Evolutionary conservation across 2,113 vertebrate species (phyloP), one percentile per base, ranked within the genome.

Genomic region (Takifugu bimaculatus): DNA sequence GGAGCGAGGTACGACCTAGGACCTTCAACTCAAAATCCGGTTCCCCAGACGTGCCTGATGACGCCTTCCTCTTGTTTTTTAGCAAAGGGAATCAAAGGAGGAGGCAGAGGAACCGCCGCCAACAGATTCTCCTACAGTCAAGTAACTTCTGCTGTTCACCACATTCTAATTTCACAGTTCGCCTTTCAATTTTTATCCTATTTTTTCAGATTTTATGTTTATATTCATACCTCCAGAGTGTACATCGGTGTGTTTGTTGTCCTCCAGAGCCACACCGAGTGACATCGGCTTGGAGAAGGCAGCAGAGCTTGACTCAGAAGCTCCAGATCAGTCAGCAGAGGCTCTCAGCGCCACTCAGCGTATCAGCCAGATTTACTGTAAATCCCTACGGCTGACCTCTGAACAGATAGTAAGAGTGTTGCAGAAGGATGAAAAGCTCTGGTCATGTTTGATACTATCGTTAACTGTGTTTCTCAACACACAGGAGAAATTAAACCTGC

Each of bases 331-430:
- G 1, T 85, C 84, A 9, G 44, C 75, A 32, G 89, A 90, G 4
- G 56, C 63, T 4, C 50, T 86, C 1, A 80, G 3, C 15, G 67
- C 66, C 3, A 26, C 80, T 27, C 88, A 91, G 77, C 86, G 85
- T 27, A 66, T 91, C 77, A 86, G 26, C 70, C 90, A 90, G 78
- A 70, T 91, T 53, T 95, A 93, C 81, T 92, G 89, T 88, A 98
- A 96, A 68, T 95, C 96, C 1, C 91, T 99, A 4, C 90, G 93
- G 2, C 92, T 99, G 63, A 95, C 94, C 39, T 94, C 96, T 0
- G 55, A 93, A 20, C 94, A 98, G 87, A 94, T 97, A 0, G 96
- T 99, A 87, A 59, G 92, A 59, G 6, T 60, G 1, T 4, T 29
- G 5, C 14, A n/a, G 35, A 6, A 39, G 35, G 9, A 11, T 6